phyloP scores from a whole-genome alignment of 2,113 vertebrate genomes.

The Thryonomys swinderianus region DNA sequence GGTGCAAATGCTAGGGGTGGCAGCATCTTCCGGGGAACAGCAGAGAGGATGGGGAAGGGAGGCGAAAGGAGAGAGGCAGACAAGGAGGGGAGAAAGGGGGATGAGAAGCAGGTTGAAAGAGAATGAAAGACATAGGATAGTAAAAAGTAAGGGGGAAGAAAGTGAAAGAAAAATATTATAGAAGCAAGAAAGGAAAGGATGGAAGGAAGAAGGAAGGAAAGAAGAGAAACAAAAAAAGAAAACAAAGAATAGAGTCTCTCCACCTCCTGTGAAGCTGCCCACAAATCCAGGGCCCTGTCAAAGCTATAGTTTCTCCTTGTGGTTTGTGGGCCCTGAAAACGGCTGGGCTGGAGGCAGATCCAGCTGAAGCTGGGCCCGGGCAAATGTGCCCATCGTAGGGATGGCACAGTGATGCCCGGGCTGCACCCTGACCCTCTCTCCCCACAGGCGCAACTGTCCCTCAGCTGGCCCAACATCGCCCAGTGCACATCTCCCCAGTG shows the following conservation, averaged over 20 bases:
- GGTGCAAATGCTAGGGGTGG: neutral
- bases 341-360: slow-evolving; percentile 73
- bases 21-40: neutral
- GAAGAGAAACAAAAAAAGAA: neutral
- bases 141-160: neutral
- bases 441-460: neutral
- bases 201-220: neutral
- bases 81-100: neutral
- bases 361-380: slow-evolving; percentile 72
- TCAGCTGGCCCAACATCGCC: too few species aligned
- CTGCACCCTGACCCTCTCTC: neutral
- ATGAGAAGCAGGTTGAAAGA: neutral
- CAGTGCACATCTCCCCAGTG: neutral
- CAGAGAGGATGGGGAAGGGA: neutral
- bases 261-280: slow-evolving; percentile 55
- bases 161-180: neutral
- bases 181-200: neutral
- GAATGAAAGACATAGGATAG: neutral
- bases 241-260: neutral
- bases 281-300: slow-evolving; percentile 63
- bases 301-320: slow-evolving; percentile 69
- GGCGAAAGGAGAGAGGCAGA: neutral
- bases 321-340: slow-evolving; percentile 80
- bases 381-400: slow-evolving; percentile 75
- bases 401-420: slow-evolving; percentile 42